Evolutionary conservation across 2,797 vertebrate genomes (phyloP).

Genomic region (Cirrhinus mrigala): DNA sequence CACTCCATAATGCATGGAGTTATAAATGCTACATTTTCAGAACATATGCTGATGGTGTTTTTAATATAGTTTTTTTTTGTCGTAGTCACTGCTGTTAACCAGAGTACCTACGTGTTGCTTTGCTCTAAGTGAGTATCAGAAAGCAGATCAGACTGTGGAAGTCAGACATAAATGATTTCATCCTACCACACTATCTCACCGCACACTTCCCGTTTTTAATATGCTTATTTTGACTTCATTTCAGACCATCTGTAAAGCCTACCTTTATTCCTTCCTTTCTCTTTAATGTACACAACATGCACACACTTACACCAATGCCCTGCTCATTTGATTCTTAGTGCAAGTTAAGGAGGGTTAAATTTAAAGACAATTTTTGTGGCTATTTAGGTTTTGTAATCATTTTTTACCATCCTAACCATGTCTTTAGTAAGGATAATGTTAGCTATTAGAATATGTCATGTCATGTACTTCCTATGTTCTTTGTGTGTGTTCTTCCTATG

Average conservation of each 20-base stretch:
- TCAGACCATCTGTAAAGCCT: not conserved
- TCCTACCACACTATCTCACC: conserved; percentile 51
- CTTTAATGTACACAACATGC: not conserved
- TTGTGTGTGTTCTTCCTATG: not conserved
- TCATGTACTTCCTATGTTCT: not conserved
- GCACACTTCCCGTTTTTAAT: conserved; percentile 62
- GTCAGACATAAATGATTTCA: not conserved
- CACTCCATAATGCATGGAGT: not conserved
- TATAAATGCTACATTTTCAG: not conserved
- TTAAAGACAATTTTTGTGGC: not conserved
- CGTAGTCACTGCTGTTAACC: not conserved
- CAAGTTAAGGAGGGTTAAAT: not conserved
- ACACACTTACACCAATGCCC: not conserved
- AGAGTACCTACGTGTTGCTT: not conserved
- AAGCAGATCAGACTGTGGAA: not conserved
- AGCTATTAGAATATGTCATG: not conserved
- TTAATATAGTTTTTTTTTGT: not conserved
- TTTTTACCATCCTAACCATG: not conserved
- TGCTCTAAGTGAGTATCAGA: conserved; percentile 15
- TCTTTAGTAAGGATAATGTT: not conserved
- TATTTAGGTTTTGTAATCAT: not conserved
- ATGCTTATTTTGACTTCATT: not conserved
- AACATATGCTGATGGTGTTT: not conserved
- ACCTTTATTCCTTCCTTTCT: conserved; percentile 5
- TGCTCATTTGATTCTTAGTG: not conserved